Conservation (phyloP, 2,113 vertebrate species). For the Daboia siamensis region DNA sequence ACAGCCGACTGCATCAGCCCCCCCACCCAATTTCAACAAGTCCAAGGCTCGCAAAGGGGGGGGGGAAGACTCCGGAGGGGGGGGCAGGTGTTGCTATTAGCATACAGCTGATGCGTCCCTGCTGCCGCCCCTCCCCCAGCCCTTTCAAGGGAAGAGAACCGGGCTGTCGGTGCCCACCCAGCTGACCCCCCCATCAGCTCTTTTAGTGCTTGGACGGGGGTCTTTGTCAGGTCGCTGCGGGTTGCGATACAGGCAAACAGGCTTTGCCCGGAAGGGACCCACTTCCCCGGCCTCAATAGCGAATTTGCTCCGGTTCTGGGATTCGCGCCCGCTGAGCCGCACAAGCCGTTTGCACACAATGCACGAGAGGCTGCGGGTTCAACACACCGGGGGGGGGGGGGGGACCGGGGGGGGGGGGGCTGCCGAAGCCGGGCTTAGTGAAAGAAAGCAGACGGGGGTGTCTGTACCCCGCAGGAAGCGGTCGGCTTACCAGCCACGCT, state of each 20-base stretch:
- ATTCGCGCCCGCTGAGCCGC: not conserved
- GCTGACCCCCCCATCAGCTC: not conserved
- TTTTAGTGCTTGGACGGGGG: not conserved
- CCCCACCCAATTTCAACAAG: not conserved
- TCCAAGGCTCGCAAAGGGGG: not conserved
- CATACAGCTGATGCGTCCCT: constrained; percentile 13
- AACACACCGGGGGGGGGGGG: not conserved
- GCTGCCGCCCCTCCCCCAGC: not conserved
- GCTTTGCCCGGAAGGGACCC: not conserved
- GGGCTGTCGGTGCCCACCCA: not conserved
- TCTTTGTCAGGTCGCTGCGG: not conserved
- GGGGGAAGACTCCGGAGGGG: not conserved
- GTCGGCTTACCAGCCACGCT: not conserved
- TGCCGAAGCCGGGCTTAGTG: not conserved
- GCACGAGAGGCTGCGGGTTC: not conserved
- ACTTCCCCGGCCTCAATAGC: not conserved
- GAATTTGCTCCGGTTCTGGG: not conserved
- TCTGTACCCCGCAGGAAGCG: no score
- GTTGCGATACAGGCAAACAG: not conserved
- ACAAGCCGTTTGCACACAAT: not conserved
- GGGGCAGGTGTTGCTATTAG: constrained; percentile 13
- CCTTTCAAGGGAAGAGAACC: not conserved
- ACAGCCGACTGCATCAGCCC: not conserved
- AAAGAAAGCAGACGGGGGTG: not conserved
- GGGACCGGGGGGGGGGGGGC: no score